phyloP scores from a whole-genome alignment of 2,113 vertebrate genomes.

The Laticauda laticaudata region DNA sequence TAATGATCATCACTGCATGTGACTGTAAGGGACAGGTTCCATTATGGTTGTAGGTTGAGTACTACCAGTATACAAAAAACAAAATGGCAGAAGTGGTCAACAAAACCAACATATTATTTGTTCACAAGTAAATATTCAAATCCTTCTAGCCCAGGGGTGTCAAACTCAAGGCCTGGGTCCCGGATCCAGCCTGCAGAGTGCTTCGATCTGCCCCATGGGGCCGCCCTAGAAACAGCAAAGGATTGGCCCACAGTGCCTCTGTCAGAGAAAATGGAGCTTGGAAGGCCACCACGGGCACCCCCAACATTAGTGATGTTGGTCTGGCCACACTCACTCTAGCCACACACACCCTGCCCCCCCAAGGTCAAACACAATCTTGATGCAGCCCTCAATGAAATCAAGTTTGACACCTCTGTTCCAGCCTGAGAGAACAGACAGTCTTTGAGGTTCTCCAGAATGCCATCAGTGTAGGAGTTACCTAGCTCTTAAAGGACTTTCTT shows the following conservation, averaged over 20 bases:
- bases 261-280: no score
- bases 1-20: not conserved
- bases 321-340: no score
- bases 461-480: not conserved
- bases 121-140: not conserved
- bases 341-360: no score
- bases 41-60: not conserved
- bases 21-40: not conserved
- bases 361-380: no score
- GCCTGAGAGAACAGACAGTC: not conserved
- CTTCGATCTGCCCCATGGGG: no score
- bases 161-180: no score
- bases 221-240: no score
- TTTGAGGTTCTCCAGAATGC: not conserved
- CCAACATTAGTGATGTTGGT: no score
- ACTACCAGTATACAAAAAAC: not conserved
- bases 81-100: not conserved
- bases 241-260: no score
- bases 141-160: not conserved
- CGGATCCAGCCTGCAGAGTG: no score
- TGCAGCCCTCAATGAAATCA: no score
- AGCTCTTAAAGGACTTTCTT: not conserved
- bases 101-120: not conserved
- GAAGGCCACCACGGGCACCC: no score
- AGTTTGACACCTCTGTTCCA: not conserved